Evolutionary conservation across 37 sponge, comb jelly and placozoan genomes (phyloP).

Genomic region (Mnemiopsis leidyi): DNA sequence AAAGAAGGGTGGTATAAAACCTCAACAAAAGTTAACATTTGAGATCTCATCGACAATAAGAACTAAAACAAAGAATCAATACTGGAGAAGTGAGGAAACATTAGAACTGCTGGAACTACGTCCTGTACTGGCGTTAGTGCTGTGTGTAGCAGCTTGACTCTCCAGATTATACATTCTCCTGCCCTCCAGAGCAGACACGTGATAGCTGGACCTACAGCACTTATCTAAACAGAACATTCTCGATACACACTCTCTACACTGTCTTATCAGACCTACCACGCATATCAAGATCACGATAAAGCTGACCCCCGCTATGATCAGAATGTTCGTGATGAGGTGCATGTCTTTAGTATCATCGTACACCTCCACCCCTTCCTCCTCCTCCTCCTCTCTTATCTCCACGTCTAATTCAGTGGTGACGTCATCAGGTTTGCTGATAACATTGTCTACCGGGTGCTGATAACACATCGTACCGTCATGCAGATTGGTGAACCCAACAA

Average conservation of each 20-base stretch:
- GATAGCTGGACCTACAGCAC: neutral
- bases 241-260: neutral
- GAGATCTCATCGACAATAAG: no score
- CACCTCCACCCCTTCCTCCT: neutral
- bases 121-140: neutral
- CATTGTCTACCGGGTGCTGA: neutral
- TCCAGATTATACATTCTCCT: neutral
- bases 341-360: neutral
- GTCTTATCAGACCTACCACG: neutral
- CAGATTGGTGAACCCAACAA: conserved; percentile 12
- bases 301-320: neutral
- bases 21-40: no score
- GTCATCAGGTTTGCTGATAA: no score
- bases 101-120: neutral
- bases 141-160: neutral
- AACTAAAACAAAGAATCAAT: no score
- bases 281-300: neutral
- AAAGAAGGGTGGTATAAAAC: no score
- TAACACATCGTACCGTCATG: neutral
- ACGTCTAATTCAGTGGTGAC: neutral
- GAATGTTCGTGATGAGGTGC: conserved; percentile 3
- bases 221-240: neutral
- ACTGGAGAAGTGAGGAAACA: neutral
- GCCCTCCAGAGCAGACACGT: neutral
- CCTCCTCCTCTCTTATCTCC: neutral